Evolutionary conservation across 2,888 invertebrate genomes (phyloP).

Genomic region (Nomada fabriciana): DNA sequence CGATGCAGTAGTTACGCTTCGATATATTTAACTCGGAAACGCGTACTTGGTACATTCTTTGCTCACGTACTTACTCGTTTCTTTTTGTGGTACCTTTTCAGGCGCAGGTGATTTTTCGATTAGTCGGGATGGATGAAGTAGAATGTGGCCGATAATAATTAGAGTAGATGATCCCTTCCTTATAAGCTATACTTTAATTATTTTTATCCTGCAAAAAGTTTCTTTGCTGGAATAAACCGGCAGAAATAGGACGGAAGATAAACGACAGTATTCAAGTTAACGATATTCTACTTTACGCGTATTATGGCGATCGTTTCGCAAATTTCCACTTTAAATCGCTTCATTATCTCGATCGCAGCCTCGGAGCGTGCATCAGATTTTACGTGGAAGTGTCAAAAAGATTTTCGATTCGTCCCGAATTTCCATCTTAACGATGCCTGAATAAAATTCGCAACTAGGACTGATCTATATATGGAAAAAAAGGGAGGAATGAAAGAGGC

Average conservation of each 20-base stretch:
- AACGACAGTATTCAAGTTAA: neutral
- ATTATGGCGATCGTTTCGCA: neutral
- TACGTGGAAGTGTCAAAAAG: neutral
- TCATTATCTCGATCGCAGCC: conserved; percentile 6
- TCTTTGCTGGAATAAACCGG: neutral
- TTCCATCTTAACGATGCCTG: neutral
- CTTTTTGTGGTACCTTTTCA: too few species aligned
- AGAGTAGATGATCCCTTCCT: neutral
- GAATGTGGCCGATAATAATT: neutral
- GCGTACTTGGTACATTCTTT: too few species aligned
- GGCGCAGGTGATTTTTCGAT: too few species aligned
- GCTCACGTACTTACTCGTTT: too few species aligned
- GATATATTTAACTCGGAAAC: too few species aligned
- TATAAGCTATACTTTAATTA: too few species aligned
- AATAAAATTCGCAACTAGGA: conserved; percentile 11
- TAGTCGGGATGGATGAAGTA: neutral
- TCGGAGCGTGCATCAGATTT: neutral
- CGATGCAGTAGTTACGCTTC: too few species aligned
- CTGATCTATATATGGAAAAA: neutral
- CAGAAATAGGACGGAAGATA: neutral
- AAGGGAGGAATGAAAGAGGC: neutral
- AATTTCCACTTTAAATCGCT: conserved; percentile 16
- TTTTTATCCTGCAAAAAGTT: too few species aligned
- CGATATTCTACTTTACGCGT: conserved; percentile 1
- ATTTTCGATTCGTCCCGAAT: neutral